Evolutionary conservation across 2,888 invertebrate species (phyloP).

Genomic region (Drosophila niveifrons): DNA sequence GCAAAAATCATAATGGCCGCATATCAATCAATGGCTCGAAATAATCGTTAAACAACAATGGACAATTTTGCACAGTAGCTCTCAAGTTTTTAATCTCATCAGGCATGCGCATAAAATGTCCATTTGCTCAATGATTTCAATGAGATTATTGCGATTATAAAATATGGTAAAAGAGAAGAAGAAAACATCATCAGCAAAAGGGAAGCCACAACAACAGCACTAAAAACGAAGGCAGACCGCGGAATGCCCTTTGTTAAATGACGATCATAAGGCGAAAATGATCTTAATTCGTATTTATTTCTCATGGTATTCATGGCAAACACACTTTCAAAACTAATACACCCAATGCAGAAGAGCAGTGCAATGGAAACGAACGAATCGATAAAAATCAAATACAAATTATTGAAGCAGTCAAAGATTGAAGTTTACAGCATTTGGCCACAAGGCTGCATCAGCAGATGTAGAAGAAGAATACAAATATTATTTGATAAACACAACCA

Average conservation of each 20-base stretch:
- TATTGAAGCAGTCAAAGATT: conserved; percentile 48
- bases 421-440: conserved; percentile 49
- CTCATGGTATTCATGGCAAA: neutral
- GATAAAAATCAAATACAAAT: conserved; percentile 51
- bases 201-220: conserved; percentile 21
- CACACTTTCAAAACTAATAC: neutral
- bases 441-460: conserved; percentile 46
- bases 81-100: conserved; percentile 49
- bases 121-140: conserved; percentile 51
- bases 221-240: conserved; percentile 4
- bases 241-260: conserved; percentile 19
- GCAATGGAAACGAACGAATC: conserved; percentile 39
- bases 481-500: conserved; percentile 61
- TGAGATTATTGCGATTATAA: conserved; percentile 55
- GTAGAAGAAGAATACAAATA: conserved; percentile 22
- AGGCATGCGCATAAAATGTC: conserved; percentile 54
- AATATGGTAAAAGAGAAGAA: conserved; percentile 3
- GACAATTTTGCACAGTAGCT: conserved; percentile 62
- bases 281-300: neutral
- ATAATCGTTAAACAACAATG: conserved; percentile 42
- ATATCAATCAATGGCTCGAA: conserved; percentile 58
- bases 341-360: conserved; percentile 6
- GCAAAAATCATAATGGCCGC: conserved; percentile 53
- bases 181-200: conserved; percentile 19
- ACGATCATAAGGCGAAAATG: neutral